Evolutionary conservation across 2,113 vertebrate species (phyloP), one percentile per base, ranked within the genome.

Genomic region (Rhinogobius similis): DNA sequence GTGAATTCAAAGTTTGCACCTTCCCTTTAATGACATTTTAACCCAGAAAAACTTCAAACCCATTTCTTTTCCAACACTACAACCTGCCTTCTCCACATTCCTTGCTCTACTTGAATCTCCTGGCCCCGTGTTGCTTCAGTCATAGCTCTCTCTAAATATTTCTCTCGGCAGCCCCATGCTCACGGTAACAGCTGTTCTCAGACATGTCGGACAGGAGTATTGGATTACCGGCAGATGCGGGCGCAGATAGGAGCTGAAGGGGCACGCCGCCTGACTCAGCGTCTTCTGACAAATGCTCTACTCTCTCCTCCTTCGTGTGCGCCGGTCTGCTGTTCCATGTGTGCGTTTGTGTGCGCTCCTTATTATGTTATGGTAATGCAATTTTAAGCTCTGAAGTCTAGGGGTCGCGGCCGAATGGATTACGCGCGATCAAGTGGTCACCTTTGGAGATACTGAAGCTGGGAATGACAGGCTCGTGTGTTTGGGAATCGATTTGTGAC

Each of bases 191-290:
- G 55, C 55, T 58, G 55, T 10, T 58, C 26, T 58, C 55, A 29
- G 55, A 58, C 55, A 29, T 61, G 29, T 20, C 10, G 29, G 58
- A 38, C 27, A 11, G 58, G 8, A 10, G 16, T 36, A 20, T 61
- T 38, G 58, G 58, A n/a, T 38, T 61, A 61, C 58, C 10, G 20
- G 58, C 58, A 61, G 58, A 61, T 61, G 58, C 18, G 27, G 27
- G 29, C 58, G 20, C 29, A 12, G 58, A 61, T n/a, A 36, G 27
- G 26, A 58, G 26, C 55, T 18, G 26, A 58, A 10, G n/a, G n/a
- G 58, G 18, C 18, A 11, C 29, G 8, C 2, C 5, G 29, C 3
- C 58, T 61, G 27, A 61, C 58, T 59, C 56, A 59, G 27, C 26
- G 23, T 23, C 18, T 50, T 9, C 20, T 9, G 7, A 50, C 46